phyloP scores from a whole-genome alignment of 2,797 vertebrate genomes.

The Aldrovandia affinis region DNA sequence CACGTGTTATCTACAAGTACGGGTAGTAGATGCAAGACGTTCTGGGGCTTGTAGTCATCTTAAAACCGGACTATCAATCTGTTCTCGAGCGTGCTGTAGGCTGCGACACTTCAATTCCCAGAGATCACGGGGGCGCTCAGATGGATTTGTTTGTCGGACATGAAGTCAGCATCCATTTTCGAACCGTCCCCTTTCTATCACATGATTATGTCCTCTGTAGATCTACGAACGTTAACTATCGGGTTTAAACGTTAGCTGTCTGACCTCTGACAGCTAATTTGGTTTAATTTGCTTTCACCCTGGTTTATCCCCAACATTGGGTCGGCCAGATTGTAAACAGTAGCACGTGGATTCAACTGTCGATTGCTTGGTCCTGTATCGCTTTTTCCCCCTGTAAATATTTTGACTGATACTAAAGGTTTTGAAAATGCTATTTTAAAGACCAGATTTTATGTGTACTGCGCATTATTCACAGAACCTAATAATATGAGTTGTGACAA shows the following conservation, averaged over 20 bases:
- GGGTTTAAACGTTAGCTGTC: background rate
- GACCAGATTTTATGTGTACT: too few species aligned
- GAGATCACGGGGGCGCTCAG: background rate
- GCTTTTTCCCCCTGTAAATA: background rate
- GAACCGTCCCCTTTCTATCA: conserved; percentile 1
- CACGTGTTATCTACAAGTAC: conserved; percentile 19
- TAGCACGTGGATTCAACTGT: background rate
- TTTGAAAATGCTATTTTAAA: too few species aligned
- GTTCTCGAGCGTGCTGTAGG: background rate
- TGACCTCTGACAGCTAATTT: background rate
- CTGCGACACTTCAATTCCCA: conserved; percentile 17
- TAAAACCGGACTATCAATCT: background rate
- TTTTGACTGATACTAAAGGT: background rate
- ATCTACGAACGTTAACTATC: background rate
- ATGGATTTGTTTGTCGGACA: background rate
- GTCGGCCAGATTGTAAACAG: background rate
- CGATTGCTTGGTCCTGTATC: background rate
- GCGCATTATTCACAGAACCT: too few species aligned
- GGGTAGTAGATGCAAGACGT: conserved; percentile 42
- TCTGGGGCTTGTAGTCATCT: conserved; percentile 64
- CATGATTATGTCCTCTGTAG: conserved; percentile 1
- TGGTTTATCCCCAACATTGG: background rate
- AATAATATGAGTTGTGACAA: background rate
- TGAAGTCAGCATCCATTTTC: conserved; percentile 16
- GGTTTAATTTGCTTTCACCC: background rate